Evolutionary conservation across 1,140 invertebrate species (phyloP).

Genomic region (Pogonus chalceus): DNA sequence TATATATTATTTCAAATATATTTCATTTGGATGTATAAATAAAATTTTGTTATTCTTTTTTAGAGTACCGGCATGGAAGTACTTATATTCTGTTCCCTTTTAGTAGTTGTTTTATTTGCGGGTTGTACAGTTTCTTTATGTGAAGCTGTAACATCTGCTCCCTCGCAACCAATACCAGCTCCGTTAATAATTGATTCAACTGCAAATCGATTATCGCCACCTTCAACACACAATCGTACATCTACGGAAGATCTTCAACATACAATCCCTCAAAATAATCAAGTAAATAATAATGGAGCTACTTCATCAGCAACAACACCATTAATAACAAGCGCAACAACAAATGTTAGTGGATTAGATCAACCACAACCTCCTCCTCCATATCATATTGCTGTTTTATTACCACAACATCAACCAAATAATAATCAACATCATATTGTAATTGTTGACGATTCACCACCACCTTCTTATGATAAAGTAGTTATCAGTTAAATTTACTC

Average conservation of each 20-base stretch:
- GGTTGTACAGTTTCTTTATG: conserved; percentile 48
- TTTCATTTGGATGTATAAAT: conserved; percentile 6
- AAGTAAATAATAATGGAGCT: too few species aligned
- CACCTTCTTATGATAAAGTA: conserved; percentile 51
- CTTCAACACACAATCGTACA: too few species aligned
- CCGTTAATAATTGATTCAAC: too few species aligned
- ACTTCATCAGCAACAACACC: too few species aligned
- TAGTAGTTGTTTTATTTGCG: conserved; percentile 48
- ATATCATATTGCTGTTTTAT: conserved; percentile 52
- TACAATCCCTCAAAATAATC: too few species aligned
- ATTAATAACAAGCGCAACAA: too few species aligned
- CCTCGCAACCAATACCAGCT: neutral
- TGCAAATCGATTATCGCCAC: too few species aligned
- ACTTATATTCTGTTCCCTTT: conserved; percentile 51
- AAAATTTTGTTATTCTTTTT: conserved; percentile 5
- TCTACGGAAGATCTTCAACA: too few species aligned
- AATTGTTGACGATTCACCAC: conserved; percentile 39
- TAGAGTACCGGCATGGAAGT: conserved; percentile 46
- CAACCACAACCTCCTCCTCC: conserved; percentile 39
- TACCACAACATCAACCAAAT: conserved; percentile 34
- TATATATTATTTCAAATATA: too few species aligned
- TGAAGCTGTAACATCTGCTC: conserved; percentile 14
- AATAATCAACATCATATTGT: conserved; percentile 25
- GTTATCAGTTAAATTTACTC: conserved; percentile 46
- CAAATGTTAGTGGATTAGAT: too few species aligned